Percentiles rank a stretch among this genome's conserved stretches.
phyloP scores from a whole-genome alignment of 1,140 invertebrate genomes.

The Macrocentrus cingulum region DNA sequence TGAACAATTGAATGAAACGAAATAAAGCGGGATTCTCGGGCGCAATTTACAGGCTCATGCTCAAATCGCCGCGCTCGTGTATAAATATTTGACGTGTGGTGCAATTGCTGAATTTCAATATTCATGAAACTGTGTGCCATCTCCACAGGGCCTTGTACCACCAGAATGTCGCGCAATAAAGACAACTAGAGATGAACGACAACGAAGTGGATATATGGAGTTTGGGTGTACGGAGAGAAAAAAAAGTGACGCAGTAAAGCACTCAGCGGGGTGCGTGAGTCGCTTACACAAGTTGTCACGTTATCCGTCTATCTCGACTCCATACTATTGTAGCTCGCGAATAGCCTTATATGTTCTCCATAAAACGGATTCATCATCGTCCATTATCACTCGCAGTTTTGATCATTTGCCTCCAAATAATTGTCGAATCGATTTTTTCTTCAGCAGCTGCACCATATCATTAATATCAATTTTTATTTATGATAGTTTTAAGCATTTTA shows the following conservation, averaged over 20 bases:
- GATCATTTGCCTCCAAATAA: too few relatives aligned
- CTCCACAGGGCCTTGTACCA: not conserved
- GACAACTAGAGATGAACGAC: constrained; percentile 6
- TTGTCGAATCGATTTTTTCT: too few relatives aligned
- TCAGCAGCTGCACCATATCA: too few relatives aligned
- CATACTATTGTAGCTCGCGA: not conserved
- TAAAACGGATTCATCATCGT: constrained; percentile 15
- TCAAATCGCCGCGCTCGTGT: not conserved
- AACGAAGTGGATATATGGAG: not conserved
- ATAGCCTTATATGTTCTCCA: not conserved
- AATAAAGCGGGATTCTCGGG: constrained; percentile 39
- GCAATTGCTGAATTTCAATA: too few relatives aligned
- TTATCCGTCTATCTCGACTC: constrained; percentile 5
- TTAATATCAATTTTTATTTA: too few relatives aligned
- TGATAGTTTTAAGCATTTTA: too few relatives aligned
- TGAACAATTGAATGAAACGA: constrained; percentile 55
- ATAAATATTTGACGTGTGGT: too few relatives aligned
- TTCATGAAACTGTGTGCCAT: too few relatives aligned
- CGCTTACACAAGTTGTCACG: constrained; percentile 45
- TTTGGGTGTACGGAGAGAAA: constrained; percentile 23
- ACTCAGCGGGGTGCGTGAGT: constrained; percentile 56
- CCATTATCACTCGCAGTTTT: too few relatives aligned
- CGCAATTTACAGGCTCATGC: not conserved
- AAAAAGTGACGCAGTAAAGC: constrained; percentile 57
- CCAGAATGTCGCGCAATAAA: not conserved